Evolutionary conservation across 2,113 vertebrate genomes (phyloP), one percentile per base, ranked within the genome.

Genomic region (Sylvietta virens): DNA sequence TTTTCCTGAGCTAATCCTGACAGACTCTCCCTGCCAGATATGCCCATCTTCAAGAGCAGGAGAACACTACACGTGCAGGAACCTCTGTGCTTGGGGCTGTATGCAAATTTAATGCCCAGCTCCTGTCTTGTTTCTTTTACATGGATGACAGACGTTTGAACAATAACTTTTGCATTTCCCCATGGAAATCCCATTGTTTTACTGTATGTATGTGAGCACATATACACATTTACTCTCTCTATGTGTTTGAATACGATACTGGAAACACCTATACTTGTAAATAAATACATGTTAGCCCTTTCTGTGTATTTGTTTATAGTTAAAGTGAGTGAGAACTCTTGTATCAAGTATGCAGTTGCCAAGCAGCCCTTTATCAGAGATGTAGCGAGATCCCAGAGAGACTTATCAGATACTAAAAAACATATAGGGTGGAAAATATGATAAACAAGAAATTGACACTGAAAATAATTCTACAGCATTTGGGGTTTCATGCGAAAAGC

Each of bases 61-160:
- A 95, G 96, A 97, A 94, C 50, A 10, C 95, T 89, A n/a, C 95
- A 93, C 78, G 90, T 92, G 74, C 80, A 95, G 93, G 96, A 97
- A 97, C 95, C 96, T 98, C 96, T 97, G 97, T 92, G 98, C 98
- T 98, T 39, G 95, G 97, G 98, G 98, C 97, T 95, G 97, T 98
- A 98, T 98, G 98, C 97, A 98, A 98, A 98, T 98, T 96, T 94
- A 97, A 97, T 98, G 98, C 97, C 98, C 97, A 96, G 94, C 96
- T 98, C 97, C 98, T 98, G 98, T 98, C 95, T 97, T 97, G 66
- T 97, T 94, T 98, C 97, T 96, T 96, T 98, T 98, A 98, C 94
- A 92, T 86, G 83, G 95, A 97, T 98, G 97, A 98, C 97, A 98
- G 97, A 96, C 80, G 95, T 96, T 97, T 97, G 95, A 98, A 98